These are phyloP conservation scores for Drosophila kanekoi DNA, from an alignment of 2,888 invertebrate genomes.

Conservation along the genomic window DNA sequence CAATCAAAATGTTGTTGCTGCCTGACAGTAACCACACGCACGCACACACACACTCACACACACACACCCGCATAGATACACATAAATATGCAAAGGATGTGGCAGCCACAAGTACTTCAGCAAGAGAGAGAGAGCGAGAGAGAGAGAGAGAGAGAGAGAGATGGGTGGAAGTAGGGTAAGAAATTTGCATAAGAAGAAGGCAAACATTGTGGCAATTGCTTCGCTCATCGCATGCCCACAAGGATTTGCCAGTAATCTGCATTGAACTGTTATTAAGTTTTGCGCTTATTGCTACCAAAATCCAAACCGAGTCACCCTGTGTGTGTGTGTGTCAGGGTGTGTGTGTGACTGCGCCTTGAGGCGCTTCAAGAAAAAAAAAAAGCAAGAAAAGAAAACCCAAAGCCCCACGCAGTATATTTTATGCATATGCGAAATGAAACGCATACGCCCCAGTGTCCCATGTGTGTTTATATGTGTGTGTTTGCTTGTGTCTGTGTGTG, in stretches of 20 bases:
- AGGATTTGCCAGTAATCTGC: constrained; percentile 63
- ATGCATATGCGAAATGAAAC: constrained; percentile 66
- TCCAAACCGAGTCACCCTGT: constrained; percentile 19
- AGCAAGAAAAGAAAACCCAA: neutral
- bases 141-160: constrained; percentile 1
- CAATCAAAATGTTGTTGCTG: constrained; percentile 74
- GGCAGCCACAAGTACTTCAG: constrained; percentile 46
- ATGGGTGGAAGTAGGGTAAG: constrained; percentile 35
- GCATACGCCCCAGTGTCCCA: constrained; percentile 59
- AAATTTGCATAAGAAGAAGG: constrained; percentile 54
- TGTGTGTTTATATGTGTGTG: constrained; percentile 8
- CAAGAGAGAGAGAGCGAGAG: neutral
- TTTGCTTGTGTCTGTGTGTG: constrained; percentile 1
- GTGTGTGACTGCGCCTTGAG: constrained; percentile 17
- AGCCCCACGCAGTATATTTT: constrained; percentile 48
- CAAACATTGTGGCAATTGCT: constrained; percentile 50
- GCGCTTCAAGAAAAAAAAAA: constrained; percentile 9
- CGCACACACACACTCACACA: constrained; percentile 9
- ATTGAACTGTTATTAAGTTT: constrained; percentile 75
- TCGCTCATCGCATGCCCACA: constrained; percentile 22
- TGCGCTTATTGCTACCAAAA: constrained; percentile 55
- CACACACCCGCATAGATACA: neutral
- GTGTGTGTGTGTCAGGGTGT: neutral
- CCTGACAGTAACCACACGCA: constrained; percentile 24
- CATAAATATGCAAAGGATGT: constrained; percentile 39